A percentile compares a stretch with the other conserved stretches of the same genome.
Conservation (phyloP, 2,888 invertebrate genomes). For the Flexamia atlantica region DNA sequence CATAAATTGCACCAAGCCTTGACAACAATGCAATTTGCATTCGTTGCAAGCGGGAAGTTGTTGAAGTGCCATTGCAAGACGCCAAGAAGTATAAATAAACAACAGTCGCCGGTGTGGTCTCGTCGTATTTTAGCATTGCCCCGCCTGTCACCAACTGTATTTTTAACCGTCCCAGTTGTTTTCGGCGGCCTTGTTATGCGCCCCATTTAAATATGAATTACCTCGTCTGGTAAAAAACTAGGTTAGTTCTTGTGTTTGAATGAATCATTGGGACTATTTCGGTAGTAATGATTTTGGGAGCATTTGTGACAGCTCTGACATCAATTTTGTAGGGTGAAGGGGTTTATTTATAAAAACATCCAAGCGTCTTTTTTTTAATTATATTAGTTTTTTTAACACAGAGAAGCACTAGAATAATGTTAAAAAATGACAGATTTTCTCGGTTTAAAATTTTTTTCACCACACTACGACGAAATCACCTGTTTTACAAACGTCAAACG, state of each 20-base stretch:
- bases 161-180: conserved; percentile 34
- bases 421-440: no score
- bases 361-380: no score
- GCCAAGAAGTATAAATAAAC: conserved; percentile 23
- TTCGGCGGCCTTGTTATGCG: conserved; percentile 6
- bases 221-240: conserved; percentile 4
- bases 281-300: not conserved
- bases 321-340: no score
- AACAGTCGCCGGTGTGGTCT: conserved; percentile 17
- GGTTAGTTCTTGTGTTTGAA: conserved; percentile 17
- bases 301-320: not conserved
- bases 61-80: not conserved
- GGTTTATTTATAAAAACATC: no score
- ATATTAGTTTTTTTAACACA: no score
- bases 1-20: not conserved
- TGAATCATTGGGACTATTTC: not conserved
- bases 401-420: no score
- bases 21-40: not conserved
- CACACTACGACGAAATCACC: no score
- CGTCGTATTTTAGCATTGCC: conserved; percentile 29
- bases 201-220: conserved; percentile 28
- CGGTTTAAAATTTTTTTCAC: no score
- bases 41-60: conserved; percentile 13
- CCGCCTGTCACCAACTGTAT: not conserved
- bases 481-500: no score